These are phyloP conservation scores for Plecotus auritus DNA, from an alignment of 2,113 vertebrate genomes.

Conservation along the genomic window DNA sequence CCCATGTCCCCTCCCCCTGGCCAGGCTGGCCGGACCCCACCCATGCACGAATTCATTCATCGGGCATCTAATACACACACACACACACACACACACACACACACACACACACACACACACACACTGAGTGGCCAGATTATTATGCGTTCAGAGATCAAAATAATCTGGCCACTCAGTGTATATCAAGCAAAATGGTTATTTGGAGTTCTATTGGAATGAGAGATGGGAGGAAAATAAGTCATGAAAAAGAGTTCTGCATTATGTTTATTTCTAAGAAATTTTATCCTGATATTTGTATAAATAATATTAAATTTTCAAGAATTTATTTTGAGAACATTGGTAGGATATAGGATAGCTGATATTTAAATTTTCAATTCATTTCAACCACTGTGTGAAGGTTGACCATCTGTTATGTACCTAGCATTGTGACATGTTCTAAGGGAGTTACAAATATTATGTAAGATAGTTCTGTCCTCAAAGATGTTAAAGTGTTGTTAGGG, in stretches of 20 bases:
- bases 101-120: too few relatives aligned
- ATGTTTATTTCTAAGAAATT: background rate
- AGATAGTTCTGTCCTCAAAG: background rate
- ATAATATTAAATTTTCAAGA: slow-evolving; percentile 11
- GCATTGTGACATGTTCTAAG: background rate
- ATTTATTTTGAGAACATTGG: background rate
- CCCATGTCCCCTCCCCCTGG: too few relatives aligned
- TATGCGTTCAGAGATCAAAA: too few relatives aligned
- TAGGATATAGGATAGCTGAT: background rate
- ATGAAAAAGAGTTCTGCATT: background rate
- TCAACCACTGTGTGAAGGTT: background rate
- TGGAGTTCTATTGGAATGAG: background rate
- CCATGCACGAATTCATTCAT: too few relatives aligned
- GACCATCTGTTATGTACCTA: background rate
- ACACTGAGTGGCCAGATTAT: too few relatives aligned
- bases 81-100: too few relatives aligned
- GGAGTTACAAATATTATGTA: background rate
- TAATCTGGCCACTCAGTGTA: too few relatives aligned
- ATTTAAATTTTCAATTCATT: background rate
- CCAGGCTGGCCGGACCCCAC: too few relatives aligned
- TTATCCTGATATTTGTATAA: background rate
- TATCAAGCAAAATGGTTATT: background rate
- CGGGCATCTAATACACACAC: too few relatives aligned
- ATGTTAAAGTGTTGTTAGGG: slow-evolving; percentile 16
- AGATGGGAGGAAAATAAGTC: background rate